These are phyloP conservation scores for Aphrophora alni DNA, from an alignment of 2,888 invertebrate genomes.

Conservation along the genomic window DNA sequence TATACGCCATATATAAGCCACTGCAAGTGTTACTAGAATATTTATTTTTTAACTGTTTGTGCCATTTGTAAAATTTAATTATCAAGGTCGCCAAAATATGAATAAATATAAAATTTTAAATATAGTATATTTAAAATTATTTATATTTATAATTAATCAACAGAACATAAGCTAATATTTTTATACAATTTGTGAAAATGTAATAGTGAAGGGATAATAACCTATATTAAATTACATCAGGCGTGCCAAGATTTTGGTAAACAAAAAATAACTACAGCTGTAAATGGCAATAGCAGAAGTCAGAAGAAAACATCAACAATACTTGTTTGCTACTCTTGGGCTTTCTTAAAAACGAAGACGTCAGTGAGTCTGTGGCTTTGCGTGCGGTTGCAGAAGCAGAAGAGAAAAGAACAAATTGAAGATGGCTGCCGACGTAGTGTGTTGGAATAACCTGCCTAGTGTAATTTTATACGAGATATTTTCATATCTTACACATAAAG, in stretches of 20 bases:
- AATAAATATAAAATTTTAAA: too few relatives aligned
- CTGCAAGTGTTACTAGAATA: too few relatives aligned
- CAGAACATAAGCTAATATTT: too few relatives aligned
- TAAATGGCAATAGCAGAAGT: neutral
- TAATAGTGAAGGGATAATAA: neutral
- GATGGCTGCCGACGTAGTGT: constrained; percentile 40
- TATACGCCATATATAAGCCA: too few relatives aligned
- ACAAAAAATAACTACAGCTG: neutral
- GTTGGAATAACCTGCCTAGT: constrained; percentile 59
- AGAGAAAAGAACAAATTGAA: constrained; percentile 16
- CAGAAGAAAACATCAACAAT: neutral
- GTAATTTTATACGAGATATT: constrained; percentile 59
- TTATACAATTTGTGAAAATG: too few relatives aligned
- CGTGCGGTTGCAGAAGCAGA: neutral
- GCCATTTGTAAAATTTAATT: too few relatives aligned
- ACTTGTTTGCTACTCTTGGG: neutral
- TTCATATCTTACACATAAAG: constrained; percentile 58
- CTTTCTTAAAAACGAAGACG: neutral
- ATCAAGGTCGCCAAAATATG: too few relatives aligned
- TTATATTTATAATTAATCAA: too few relatives aligned
- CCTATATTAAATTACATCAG: neutral
- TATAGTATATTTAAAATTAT: too few relatives aligned
- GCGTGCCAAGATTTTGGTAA: neutral
- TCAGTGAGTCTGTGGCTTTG: neutral
- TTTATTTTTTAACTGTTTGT: too few relatives aligned